Percentiles rank a stretch among this genome's conserved stretches.
phyloP scores from a whole-genome alignment of 1,140 invertebrate genomes.

The Hermetia illucens region DNA sequence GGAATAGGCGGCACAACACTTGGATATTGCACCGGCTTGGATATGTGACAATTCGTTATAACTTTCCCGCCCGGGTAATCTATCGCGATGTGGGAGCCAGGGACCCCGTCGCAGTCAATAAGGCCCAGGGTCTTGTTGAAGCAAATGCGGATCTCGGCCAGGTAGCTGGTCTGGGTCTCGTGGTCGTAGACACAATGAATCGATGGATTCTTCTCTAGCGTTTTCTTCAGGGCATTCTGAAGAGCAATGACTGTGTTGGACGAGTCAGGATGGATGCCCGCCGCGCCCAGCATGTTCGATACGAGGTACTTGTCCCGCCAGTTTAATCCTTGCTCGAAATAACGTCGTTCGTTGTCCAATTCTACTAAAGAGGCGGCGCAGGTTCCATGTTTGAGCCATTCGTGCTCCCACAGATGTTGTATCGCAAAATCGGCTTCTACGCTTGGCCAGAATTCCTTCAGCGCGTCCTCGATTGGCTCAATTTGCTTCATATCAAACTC shows the following conservation, averaged over 20 bases:
- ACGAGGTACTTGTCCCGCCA: slow-evolving; percentile 49
- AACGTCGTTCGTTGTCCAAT: slow-evolving; percentile 53
- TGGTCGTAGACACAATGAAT: slow-evolving; percentile 45
- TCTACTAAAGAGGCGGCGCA: slow-evolving; percentile 48
- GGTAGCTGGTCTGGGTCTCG: slow-evolving; percentile 37
- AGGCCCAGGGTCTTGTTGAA: slow-evolving; percentile 44
- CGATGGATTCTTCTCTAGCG: slow-evolving; percentile 40
- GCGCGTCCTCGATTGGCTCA: slow-evolving; percentile 38
- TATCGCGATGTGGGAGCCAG: slow-evolving; percentile 15
- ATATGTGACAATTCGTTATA: slow-evolving; percentile 40
- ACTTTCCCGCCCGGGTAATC: slow-evolving; percentile 26
- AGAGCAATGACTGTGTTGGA: slow-evolving; percentile 40
- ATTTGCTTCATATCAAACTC: slow-evolving; percentile 46
- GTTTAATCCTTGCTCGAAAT: slow-evolving; percentile 51
- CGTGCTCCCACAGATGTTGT: slow-evolving; percentile 62
- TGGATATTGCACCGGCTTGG: slow-evolving; percentile 40
- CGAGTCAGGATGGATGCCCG: slow-evolving; percentile 42
- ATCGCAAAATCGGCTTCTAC: slow-evolving; percentile 41
- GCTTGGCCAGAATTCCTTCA: slow-evolving; percentile 58
- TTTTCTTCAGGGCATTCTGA: slow-evolving; percentile 38
- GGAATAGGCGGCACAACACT: slow-evolving; percentile 23
- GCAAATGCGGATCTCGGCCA: slow-evolving; percentile 51
- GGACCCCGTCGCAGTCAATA: slow-evolving; percentile 39
- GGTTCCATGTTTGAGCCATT: slow-evolving; percentile 76
- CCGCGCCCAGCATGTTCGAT: slow-evolving; percentile 38